These are phyloP conservation scores for Syrista parreyssii DNA, from an alignment of 2,888 invertebrate genomes.

Conservation along the genomic window DNA sequence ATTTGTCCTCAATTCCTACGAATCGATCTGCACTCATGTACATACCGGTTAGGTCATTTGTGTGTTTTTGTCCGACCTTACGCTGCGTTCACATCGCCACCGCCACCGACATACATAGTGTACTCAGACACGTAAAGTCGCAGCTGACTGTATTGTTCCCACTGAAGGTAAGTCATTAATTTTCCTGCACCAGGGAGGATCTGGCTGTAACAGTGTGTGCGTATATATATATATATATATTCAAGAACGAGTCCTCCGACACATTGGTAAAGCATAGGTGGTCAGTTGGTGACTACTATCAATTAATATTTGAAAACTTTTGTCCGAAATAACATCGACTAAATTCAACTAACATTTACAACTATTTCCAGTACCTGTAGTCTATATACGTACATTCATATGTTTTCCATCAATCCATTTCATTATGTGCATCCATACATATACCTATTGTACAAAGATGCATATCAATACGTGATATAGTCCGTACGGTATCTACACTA, in stretches of 20 bases:
- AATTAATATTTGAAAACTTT: conserved; percentile 20
- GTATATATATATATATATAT: neutral
- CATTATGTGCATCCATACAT: neutral
- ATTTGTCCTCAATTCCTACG: neutral
- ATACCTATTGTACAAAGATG: neutral
- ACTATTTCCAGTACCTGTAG: neutral
- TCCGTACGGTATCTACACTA: neutral
- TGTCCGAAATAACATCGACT: neutral
- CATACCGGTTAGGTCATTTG: conserved; percentile 19
- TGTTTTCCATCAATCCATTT: neutral
- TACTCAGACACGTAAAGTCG: conserved; percentile 46
- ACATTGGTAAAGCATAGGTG: conserved; percentile 9
- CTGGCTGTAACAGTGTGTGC: neutral
- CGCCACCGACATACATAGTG: conserved; percentile 23
- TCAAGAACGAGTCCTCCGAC: neutral
- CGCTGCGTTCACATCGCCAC: conserved; percentile 27
- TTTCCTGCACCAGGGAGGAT: conserved; percentile 39
- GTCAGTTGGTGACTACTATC: conserved; percentile 18
- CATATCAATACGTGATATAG: neutral
- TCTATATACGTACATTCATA: neutral
- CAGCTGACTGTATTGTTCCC: conserved; percentile 60
- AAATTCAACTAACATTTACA: neutral
- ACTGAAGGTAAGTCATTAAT: conserved; percentile 60
- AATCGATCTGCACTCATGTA: conserved; percentile 42
- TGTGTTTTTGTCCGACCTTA: conserved; percentile 47